phyloP scores from a whole-genome alignment of 1,140 invertebrate genomes.

The Bombus superbus region DNA sequence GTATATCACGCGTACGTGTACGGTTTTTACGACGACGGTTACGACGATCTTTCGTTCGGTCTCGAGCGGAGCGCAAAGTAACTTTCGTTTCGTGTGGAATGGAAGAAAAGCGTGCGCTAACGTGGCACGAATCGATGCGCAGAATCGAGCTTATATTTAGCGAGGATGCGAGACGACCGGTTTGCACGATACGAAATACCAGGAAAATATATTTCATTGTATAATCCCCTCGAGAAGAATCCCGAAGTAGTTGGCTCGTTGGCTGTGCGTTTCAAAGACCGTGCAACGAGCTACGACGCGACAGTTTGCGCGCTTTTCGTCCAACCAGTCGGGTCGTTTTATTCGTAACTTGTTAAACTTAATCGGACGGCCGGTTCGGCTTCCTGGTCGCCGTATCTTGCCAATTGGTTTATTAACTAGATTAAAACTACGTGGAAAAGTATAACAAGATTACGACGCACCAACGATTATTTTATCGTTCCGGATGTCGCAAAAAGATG shows the following conservation, averaged over 20 bases:
- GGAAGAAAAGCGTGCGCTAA: slow-evolving; percentile 12
- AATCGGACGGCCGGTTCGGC: background rate
- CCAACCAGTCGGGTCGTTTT: background rate
- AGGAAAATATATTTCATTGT: slow-evolving; percentile 81
- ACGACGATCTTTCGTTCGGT: background rate
- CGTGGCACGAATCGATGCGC: slow-evolving; percentile 51
- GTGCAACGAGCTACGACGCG: background rate
- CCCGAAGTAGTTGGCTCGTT: background rate
- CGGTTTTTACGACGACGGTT: background rate
- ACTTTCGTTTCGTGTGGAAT: background rate
- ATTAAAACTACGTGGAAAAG: background rate
- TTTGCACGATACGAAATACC: slow-evolving; percentile 48
- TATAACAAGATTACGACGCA: background rate
- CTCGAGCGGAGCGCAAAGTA: background rate
- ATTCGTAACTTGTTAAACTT: background rate
- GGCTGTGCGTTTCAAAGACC: background rate
- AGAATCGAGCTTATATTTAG: slow-evolving; percentile 76
- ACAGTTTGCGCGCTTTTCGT: background rate
- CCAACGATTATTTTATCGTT: background rate
- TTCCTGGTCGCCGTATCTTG: too few species aligned
- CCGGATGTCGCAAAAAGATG: slow-evolving; percentile 4
- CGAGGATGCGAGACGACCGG: slow-evolving; percentile 61
- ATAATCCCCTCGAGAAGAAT: slow-evolving; percentile 73
- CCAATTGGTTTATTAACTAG: background rate
- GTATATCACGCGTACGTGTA: background rate